Evolutionary conservation across 2,797 vertebrate species (phyloP), one percentile per base, ranked within the genome.

Genomic region (Pterois miles): DNA sequence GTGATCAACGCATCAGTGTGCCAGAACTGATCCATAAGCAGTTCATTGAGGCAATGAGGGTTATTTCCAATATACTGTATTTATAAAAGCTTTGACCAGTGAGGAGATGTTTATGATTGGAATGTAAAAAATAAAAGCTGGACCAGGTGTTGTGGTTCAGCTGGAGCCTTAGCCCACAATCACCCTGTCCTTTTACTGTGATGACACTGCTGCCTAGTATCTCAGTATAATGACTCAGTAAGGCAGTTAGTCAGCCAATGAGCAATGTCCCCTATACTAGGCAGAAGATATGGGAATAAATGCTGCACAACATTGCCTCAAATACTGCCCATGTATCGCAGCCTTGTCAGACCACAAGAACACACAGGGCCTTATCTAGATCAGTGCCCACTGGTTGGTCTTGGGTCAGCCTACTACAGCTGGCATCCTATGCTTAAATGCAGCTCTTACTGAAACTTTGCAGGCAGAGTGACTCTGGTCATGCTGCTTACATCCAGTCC

Each of bases 261-360:
- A 84, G 60, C 65, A 75, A 81, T 63, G 73, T 77, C 81, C 76
- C 64, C 22, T 59, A 16, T 65, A 69, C 63, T 65, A 68, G 71
- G 65, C 74, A 67, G 34, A 64, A 52, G 60, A 82, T 59, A 56
- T 33, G 76, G 69, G 71, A 89, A 82, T 68, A 87, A 69, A 82
- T 85, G 84, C 90, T 89, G 90, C 83, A 86, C 72, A 87, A 82
- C 81, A 84, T 88, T 88, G 86, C 85, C 88, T 89, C 70, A 85
- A 80, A 80, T 84, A 91, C 88, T 91, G 87, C 86, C 88, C 71
- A 73, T 78, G 76, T 82, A 74, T 86, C 78, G 68, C 78, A 85
- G 86, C 76, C 81, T 87, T 81, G 62, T 76, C 50, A 86, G 64
- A 66, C 83, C 88, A 80, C 64, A 72, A 85, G 80, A 89, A 85